Evolutionary conservation across 2,888 invertebrate genomes (phyloP), one percentile per base, ranked within the genome.

Genomic region (Nyleta sp.): DNA sequence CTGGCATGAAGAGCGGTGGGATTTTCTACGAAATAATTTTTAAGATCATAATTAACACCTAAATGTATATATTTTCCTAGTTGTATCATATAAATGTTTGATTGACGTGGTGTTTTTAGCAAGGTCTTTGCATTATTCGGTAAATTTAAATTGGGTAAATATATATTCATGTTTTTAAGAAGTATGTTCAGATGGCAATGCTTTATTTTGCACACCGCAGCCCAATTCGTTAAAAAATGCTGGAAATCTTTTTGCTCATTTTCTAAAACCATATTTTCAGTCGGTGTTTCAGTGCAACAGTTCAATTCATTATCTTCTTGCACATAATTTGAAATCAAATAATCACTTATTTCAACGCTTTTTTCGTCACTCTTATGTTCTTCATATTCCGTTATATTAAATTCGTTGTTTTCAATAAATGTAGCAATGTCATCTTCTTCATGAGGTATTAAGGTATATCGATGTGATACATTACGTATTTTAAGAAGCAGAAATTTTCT

Each of bases 21-120:
- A 40, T 50, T 18, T 15, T 50, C 15, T 10, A 5, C 15, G 24
- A 59, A 68, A 53, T 48, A 48, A 6, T 11, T 3, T 48, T 18
- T 24, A 8, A 68, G 10, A 17, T 57, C 59, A 15, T 28, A 38
- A 0, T 48, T 0, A 40, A 70, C 48, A 15, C 59, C 68, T 6
- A 68, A 4, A 28, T 68, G 68, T 3, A 68, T 57, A 57, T 68
- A 68, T 18, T 38, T 48, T 2, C 68, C 68, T 2, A 55, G 68
- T 24, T 22, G 8, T 17, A 68, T 10, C 1, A 4, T 11, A 7
- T 57, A 38, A 7, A 57, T 2, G 1, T 35, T 15, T 7, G 31
- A 15, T n/a, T 0, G 35, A 0, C 68, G 35, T 7, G n/a, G 2
- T 4, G 68, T 57, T 18, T 57, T 35, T 7, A 68, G 20, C 11